Conservation (phyloP, 2,888 invertebrate species). For the Nasonia oneida region DNA sequence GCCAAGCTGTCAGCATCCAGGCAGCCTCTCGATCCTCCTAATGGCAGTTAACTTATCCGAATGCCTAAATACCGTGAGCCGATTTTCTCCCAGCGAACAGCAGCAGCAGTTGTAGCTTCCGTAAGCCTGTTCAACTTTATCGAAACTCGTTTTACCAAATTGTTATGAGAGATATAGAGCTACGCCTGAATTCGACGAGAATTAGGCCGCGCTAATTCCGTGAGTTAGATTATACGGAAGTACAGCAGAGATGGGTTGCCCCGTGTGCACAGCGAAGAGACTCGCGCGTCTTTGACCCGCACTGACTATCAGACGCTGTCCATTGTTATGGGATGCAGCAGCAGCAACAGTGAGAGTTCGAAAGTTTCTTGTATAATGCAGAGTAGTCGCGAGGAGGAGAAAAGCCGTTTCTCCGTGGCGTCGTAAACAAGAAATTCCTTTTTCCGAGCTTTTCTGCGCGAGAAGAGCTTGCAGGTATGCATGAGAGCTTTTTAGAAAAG, state of each 20-base stretch:
- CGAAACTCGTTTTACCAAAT: constrained; percentile 60
- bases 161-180: too few relatives aligned
- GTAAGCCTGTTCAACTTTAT: constrained; percentile 70
- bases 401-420: not conserved
- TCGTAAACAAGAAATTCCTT: constrained; percentile 4
- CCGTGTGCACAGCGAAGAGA: too few relatives aligned
- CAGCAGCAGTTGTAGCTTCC: constrained; percentile 41
- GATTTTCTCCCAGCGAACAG: constrained; percentile 21
- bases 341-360: too few relatives aligned
- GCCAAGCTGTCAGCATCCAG: not conserved
- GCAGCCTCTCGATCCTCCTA: not conserved
- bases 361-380: too few relatives aligned
- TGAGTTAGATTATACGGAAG: too few relatives aligned
- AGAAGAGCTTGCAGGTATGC: not conserved
- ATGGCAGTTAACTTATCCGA: constrained; percentile 70
- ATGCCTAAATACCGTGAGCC: constrained; percentile 65
- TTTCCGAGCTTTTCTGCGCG: not conserved
- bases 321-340: constrained; percentile 3
- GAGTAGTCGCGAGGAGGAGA: not conserved
- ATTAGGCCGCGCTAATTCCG: too few relatives aligned
- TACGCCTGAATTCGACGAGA: too few relatives aligned
- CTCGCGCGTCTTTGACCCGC: too few relatives aligned
- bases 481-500: not conserved
- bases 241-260: too few relatives aligned
- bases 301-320: not conserved